These are phyloP conservation scores for Xerus inauris DNA, from an alignment of 2,113 vertebrate species.

Conservation along the genomic window DNA sequence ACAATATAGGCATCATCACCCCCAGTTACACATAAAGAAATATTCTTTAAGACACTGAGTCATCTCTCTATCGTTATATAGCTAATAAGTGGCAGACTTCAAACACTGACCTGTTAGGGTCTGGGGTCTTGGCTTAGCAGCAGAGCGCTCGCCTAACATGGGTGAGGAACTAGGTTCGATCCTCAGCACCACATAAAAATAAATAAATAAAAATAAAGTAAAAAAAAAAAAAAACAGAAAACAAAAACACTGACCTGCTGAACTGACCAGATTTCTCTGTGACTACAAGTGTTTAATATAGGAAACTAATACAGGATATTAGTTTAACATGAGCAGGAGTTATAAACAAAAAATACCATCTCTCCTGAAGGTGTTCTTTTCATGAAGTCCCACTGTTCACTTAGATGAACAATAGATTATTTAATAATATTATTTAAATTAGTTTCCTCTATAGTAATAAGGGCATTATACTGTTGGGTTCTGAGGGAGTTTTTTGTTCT, in stretches of 20 bases:
- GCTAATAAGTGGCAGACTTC: background rate
- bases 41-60: constrained; percentile 2
- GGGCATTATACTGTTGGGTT: background rate
- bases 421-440: constrained; percentile 1
- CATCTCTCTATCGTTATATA: background rate
- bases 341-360: background rate
- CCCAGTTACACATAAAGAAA: background rate
- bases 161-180: no score
- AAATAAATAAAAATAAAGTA: no score
- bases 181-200: no score
- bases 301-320: background rate
- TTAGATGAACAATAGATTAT: background rate
- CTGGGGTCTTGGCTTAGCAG: no score
- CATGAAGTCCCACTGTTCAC: background rate
- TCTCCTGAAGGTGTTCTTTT: background rate
- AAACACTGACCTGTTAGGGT: background rate
- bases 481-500: background rate
- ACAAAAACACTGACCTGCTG: background rate
- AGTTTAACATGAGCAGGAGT: background rate
- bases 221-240: no score
- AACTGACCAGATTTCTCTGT: background rate
- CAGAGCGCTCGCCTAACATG: no score
- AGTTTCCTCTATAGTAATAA: background rate
- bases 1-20: constrained; percentile 15
- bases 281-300: background rate